Percentiles rank a stretch among this genome's conserved stretches.
phyloP scores from a whole-genome alignment of 2,113 vertebrate genomes.

The Albula glossodonta region DNA sequence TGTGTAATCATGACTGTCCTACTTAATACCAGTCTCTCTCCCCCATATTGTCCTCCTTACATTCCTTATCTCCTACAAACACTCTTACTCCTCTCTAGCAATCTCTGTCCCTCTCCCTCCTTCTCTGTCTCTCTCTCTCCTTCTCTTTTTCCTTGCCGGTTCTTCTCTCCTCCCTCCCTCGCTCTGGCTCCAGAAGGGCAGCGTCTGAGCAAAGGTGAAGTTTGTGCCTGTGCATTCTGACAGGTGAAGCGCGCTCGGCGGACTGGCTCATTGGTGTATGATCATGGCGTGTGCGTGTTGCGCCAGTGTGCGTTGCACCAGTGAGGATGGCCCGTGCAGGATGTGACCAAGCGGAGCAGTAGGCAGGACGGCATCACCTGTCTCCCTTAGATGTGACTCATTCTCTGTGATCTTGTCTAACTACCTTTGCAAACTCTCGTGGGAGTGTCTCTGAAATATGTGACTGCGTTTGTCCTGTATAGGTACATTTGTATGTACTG shows the following conservation, averaged over 20 bases:
- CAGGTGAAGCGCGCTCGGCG: not conserved
- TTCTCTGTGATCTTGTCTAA: not conserved
- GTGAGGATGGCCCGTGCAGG: not conserved
- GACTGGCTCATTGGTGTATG: not conserved
- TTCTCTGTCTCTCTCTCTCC: slow-evolving; percentile 30
- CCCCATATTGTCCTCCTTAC: slow-evolving; percentile 65
- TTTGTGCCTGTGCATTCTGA: not conserved
- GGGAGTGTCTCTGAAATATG: slow-evolving; percentile 3
- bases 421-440: no score
- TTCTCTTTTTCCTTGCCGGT: slow-evolving; percentile 32
- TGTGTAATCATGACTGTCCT: slow-evolving; percentile 78
- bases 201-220: not conserved
- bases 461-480: slow-evolving; percentile 17
- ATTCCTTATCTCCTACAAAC: slow-evolving; percentile 47
- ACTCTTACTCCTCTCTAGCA: slow-evolving; percentile 26
- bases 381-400: not conserved
- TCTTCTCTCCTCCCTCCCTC: not conserved
- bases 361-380: no score
- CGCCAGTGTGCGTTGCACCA: not conserved
- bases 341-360: not conserved
- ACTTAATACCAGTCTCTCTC: slow-evolving; percentile 72
- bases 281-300: not conserved
- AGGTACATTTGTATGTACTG: slow-evolving; percentile 19
- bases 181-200: not conserved
- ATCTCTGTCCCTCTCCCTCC: slow-evolving; percentile 36